Percentiles rank a stretch among this genome's conserved stretches.
phyloP scores from a whole-genome alignment of 2,797 vertebrate species.

The Helostoma temminkii region DNA sequence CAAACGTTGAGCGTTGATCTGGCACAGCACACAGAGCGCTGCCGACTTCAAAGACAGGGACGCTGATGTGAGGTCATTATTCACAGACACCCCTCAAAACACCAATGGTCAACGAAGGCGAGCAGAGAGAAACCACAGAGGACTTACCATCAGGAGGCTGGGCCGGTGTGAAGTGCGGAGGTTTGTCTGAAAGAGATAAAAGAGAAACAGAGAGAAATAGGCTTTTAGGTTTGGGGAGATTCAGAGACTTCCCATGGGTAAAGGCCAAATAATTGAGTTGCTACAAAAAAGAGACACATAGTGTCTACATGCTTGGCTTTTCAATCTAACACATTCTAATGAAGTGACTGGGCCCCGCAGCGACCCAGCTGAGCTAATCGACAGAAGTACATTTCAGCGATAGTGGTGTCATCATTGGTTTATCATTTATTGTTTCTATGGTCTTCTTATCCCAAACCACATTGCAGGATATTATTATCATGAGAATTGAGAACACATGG shows the following conservation, averaged over 20 bases:
- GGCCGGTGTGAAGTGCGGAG: conserved; percentile 82
- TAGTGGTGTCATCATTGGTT: conserved; percentile 38
- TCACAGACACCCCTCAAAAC: conserved; percentile 39
- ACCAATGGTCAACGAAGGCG: conserved; percentile 47
- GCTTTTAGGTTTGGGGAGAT: conserved; percentile 74
- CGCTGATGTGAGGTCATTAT: conserved; percentile 66
- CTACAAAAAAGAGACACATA: conserved; percentile 47
- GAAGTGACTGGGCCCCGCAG: conserved; percentile 42
- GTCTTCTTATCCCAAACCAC: conserved; percentile 41
- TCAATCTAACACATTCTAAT: conserved; percentile 62
- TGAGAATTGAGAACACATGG: conserved; percentile 21
- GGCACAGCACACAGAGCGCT: conserved; percentile 34
- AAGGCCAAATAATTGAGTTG: conserved; percentile 70
- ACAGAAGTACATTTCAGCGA: conserved; percentile 47
- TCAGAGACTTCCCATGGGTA: conserved; percentile 66
- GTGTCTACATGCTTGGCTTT: conserved; percentile 40
- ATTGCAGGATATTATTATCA: conserved; percentile 12
- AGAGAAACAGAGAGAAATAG: conserved; percentile 62
- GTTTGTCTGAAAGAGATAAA: conserved; percentile 87
- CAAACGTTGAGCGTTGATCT: too few relatives aligned
- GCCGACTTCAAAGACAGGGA: conserved; percentile 74
- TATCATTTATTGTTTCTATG: conserved; percentile 39
- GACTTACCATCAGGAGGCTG: conserved; percentile 88
- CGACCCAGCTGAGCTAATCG: conserved; percentile 60
- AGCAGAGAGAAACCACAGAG: conserved; percentile 58